phyloP scores from a whole-genome alignment of 2,797 vertebrate species.

The Hyperoplus lanceolatus region DNA sequence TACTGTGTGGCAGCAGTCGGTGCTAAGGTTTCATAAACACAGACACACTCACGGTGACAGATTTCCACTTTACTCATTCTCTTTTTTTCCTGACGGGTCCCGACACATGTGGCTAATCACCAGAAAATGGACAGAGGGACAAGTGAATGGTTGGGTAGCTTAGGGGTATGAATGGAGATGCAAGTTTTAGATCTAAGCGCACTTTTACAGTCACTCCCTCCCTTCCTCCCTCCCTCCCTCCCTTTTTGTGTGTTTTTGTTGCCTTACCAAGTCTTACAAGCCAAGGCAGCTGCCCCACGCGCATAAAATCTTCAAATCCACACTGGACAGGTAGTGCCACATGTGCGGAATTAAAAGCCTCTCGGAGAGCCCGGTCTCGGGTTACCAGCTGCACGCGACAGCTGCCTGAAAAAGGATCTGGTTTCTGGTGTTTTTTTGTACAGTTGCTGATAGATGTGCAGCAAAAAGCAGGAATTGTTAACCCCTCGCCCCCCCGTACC shows the following conservation, averaged over 20 bases:
- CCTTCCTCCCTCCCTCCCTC: not conserved
- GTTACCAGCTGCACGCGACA: slow-evolving; percentile 88
- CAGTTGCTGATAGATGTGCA: slow-evolving; percentile 82
- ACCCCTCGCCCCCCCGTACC: slow-evolving; percentile 54
- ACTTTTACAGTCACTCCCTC: slow-evolving; percentile 47
- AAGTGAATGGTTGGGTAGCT: slow-evolving; percentile 31
- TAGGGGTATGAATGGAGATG: slow-evolving; percentile 39
- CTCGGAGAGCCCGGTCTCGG: slow-evolving; percentile 60
- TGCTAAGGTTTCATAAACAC: slow-evolving; percentile 78
- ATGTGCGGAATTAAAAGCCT: slow-evolving; percentile 84
- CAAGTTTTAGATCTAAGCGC: slow-evolving; percentile 39
- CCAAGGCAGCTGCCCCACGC: slow-evolving; percentile 81
- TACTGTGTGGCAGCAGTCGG: slow-evolving; percentile 68
- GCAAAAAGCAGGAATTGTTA: slow-evolving; percentile 75
- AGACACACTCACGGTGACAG: slow-evolving; percentile 70
- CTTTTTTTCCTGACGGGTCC: slow-evolving; percentile 63
- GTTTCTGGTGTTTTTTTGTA: slow-evolving; percentile 82
- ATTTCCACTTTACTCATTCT: slow-evolving; percentile 58
- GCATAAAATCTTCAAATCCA: slow-evolving; percentile 84
- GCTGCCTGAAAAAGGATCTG: slow-evolving; percentile 83
- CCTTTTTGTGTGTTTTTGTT: not conserved
- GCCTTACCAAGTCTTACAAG: slow-evolving; percentile 58
- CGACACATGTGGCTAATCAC: slow-evolving; percentile 78
- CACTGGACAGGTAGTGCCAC: slow-evolving; percentile 86
- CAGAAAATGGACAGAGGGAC: slow-evolving; percentile 45